Evolutionary conservation across 2,797 vertebrate species (phyloP), one percentile per base, ranked within the genome.

Genomic region (Moxostoma hubbsi): DNA sequence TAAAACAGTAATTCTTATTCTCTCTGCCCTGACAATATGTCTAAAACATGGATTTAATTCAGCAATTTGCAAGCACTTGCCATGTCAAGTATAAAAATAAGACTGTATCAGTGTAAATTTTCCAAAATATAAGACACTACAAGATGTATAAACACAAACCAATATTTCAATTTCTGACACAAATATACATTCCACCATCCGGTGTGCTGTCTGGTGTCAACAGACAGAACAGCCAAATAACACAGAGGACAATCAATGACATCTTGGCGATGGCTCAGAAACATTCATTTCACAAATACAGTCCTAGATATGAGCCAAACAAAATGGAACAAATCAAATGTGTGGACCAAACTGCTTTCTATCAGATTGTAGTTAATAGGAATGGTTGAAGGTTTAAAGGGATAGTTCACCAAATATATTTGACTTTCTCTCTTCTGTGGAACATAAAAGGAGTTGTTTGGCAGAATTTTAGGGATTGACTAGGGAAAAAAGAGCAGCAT

Each of bases 121-220:
- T 75, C 81, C 81, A 80, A 81, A 78, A 74, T 57, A 71, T 79
- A 76, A 73, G 75, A 63, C 36, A 47, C 77, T 80, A 79, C 77
- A 83, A 65, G 47, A 71, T 58, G 59, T 71, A 76, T 50, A 79
- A 82, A 84, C 81, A 81, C 83, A 77, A 82, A 79, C 74, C 75
- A 81, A 82, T 79, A 79, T 85, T 86, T 86, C 68, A 75, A 86
- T 70, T 83, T 64, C 72, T 79, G 80, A 80, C 71, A 78, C 75
- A 83, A 83, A 82, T 77, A 81, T 80, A 80, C 81, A 75, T 76
- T 79, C 66, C 63, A 58, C 72, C 80, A 77, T 62, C 64, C 69
- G 59, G 75, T 81, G 79, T 74, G 73, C 83, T 79, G 80, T 83
- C 85, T 80, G 65, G 77, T 81, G 68, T 79, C 77, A 75, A 80